Conservation (phyloP, 1,140 invertebrate genomes). For the Chironomus striatipennis region DNA sequence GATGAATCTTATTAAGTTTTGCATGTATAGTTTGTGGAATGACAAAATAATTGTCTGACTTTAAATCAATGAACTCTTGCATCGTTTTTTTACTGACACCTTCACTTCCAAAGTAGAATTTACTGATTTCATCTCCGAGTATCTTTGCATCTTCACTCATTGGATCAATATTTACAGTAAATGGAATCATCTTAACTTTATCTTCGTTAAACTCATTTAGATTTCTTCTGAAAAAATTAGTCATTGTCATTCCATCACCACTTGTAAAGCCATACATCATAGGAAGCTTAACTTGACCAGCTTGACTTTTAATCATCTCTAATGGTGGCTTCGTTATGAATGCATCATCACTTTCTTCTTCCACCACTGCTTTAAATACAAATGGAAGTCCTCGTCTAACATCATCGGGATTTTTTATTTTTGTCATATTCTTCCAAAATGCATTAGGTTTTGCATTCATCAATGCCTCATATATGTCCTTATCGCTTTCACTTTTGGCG, state of each 20-base stretch:
- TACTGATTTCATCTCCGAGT: constrained; percentile 30
- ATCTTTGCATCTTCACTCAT: constrained; percentile 26
- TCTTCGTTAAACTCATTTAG: constrained; percentile 32
- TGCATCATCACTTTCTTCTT: constrained; percentile 4
- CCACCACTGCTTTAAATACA: neutral
- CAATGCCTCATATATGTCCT: neutral
- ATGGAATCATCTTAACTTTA: constrained; percentile 31
- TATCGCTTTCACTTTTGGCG: constrained; percentile 21
- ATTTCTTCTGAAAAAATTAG: constrained; percentile 28
- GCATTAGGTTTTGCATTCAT: neutral
- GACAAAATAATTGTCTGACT: constrained; percentile 34
- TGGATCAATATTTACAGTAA: constrained; percentile 28
- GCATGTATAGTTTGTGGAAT: constrained; percentile 32
- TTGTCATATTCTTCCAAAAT: neutral
- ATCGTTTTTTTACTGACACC: constrained; percentile 27
- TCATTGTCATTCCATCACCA: neutral
- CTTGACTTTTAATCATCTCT: neutral
- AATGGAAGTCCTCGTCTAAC: neutral
- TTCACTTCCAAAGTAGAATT: constrained; percentile 35
- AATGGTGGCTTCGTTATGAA: neutral
- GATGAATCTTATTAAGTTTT: constrained; percentile 31
- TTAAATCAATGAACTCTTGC: constrained; percentile 31
- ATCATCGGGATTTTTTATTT: neutral
- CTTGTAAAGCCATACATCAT: neutral
- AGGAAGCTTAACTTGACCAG: neutral